These are phyloP conservation scores for Solenodon paradoxus DNA, from an alignment of 2,113 vertebrate genomes.

Conservation along the genomic window DNA sequence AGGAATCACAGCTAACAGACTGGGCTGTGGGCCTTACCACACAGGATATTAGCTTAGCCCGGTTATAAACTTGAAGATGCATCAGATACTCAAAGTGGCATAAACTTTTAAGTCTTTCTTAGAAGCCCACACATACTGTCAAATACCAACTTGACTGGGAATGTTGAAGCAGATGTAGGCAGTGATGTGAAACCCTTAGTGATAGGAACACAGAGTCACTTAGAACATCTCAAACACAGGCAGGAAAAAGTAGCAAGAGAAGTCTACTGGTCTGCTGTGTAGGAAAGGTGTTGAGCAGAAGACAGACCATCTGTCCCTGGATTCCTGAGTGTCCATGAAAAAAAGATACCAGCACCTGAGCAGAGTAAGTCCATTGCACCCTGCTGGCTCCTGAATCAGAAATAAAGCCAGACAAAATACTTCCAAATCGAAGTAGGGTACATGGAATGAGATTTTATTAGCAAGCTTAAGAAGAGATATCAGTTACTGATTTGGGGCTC, in stretches of 20 bases:
- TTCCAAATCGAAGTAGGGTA: background rate
- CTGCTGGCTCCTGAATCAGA: background rate
- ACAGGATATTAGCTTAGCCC: background rate
- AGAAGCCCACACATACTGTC: background rate
- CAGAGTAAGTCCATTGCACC: background rate
- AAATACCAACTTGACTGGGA: background rate
- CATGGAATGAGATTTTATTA: background rate
- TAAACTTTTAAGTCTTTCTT: background rate
- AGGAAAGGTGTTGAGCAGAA: background rate
- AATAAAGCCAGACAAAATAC: background rate
- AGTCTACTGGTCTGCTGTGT: background rate
- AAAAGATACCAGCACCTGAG: background rate
- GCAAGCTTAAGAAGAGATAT: background rate
- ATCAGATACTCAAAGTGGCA: background rate
- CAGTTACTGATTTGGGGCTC: background rate
- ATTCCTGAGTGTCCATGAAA: accelerated
- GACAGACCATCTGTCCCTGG: background rate
- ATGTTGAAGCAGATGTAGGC: background rate
- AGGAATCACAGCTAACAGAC: background rate
- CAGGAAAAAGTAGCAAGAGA: background rate
- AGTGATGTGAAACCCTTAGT: too few relatives aligned
- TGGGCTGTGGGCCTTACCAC: background rate
- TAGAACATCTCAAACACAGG: background rate
- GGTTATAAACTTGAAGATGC: background rate
- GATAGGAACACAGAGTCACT: background rate